Conservation (phyloP, 2,113 vertebrate genomes). For the Zapus hudsonius region DNA sequence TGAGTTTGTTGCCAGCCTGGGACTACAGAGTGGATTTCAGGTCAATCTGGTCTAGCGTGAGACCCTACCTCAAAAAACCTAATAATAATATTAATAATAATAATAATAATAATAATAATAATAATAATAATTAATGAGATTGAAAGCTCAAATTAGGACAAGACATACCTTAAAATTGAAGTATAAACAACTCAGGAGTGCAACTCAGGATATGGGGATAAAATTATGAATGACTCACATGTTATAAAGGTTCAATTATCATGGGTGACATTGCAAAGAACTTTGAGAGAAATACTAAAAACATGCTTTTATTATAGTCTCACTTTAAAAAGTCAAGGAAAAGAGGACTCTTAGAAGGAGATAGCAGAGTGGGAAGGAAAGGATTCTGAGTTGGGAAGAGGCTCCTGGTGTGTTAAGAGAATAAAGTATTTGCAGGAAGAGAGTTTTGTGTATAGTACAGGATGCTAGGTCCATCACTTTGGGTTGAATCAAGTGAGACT, state of each 20-base stretch:
- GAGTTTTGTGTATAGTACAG: not conserved
- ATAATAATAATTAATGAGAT: too few species aligned
- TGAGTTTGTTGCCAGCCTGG: too few species aligned
- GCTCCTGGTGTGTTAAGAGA: not conserved
- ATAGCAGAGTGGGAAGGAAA: not conserved
- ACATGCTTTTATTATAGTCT: too few species aligned
- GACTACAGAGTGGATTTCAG: too few species aligned
- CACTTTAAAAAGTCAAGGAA: not conserved
- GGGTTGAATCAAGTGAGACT: not conserved
- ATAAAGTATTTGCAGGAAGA: not conserved
- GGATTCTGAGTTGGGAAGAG: accelerated
- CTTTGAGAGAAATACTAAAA: too few species aligned
- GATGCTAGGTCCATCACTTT: not conserved
- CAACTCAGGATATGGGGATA: not conserved
- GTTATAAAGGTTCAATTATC: not conserved
- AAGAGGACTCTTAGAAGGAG: not conserved
- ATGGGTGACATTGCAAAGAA: too few species aligned
- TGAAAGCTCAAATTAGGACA: too few species aligned
- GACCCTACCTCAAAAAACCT: too few species aligned
- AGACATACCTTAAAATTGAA: too few species aligned
- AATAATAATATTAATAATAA: too few species aligned
- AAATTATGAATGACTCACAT: not conserved
- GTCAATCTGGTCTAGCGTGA: too few species aligned
- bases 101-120: too few species aligned
- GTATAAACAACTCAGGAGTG: not conserved